phyloP scores from a whole-genome alignment of 2,888 invertebrate genomes.

The Oxyteleia sp. region DNA sequence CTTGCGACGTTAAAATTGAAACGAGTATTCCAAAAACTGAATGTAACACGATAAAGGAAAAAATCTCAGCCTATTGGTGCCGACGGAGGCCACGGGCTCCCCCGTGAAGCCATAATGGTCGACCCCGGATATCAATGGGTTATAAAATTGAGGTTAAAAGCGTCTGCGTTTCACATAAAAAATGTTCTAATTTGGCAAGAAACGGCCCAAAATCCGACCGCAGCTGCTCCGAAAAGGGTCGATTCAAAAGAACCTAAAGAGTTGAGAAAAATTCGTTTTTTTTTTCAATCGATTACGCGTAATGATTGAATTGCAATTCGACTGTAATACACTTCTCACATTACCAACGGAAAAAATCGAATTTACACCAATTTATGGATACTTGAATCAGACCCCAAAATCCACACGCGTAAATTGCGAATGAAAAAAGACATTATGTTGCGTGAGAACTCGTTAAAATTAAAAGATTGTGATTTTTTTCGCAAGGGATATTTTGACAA shows the following conservation, averaged over 20 bases:
- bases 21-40: constrained; percentile 67
- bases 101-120: constrained; percentile 78
- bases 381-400: constrained; percentile 35
- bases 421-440: constrained; percentile 55
- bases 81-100: constrained; percentile 49
- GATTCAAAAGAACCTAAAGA: constrained; percentile 54
- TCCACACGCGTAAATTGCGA: constrained; percentile 10
- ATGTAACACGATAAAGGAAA: constrained; percentile 53
- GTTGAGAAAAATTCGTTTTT: constrained; percentile 49
- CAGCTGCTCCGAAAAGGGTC: constrained; percentile 68
- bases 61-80: not conserved
- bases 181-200: constrained; percentile 80
- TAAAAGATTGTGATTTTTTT: constrained; percentile 26
- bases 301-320: constrained; percentile 85
- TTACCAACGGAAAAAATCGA: constrained; percentile 78
- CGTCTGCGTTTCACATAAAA: constrained; percentile 80
- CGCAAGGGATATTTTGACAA: constrained; percentile 6
- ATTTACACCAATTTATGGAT: constrained; percentile 66
- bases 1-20: constrained; percentile 38
- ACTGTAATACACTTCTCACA: constrained; percentile 80
- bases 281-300: constrained; percentile 83
- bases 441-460: constrained; percentile 63
- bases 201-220: constrained; percentile 76
- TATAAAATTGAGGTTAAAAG: constrained; percentile 84
- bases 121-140: constrained; percentile 82